Percentiles rank a stretch among this genome's conserved stretches.
phyloP scores from a whole-genome alignment of 2,113 vertebrate species.

The Rattus norvegicus region GRCr8 NC_086019.1:153688501-153689000 shows the following conservation, averaged over 20 bases:
- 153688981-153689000: rapidly evolving
- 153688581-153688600: background rate
- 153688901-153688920: background rate
- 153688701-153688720: background rate
- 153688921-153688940: background rate
- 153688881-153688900: slow-evolving; percentile 19
- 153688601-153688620: background rate
- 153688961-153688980: background rate
- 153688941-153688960: background rate
- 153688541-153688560: background rate
- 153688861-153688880: slow-evolving; percentile 8
- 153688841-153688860: background rate
- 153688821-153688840: background rate
- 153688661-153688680: background rate
- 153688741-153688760: background rate
- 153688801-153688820: background rate
- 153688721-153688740: background rate
- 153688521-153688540: too few species aligned
- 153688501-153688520: background rate
- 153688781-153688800: background rate
- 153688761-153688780: background rate
- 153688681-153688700: background rate
- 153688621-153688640: background rate
- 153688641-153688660: background rate
- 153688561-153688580: background rate